These are phyloP conservation scores for Apodemia zela DNA, from an alignment of 2,888 invertebrate genomes.

Conservation along the genomic window DNA sequence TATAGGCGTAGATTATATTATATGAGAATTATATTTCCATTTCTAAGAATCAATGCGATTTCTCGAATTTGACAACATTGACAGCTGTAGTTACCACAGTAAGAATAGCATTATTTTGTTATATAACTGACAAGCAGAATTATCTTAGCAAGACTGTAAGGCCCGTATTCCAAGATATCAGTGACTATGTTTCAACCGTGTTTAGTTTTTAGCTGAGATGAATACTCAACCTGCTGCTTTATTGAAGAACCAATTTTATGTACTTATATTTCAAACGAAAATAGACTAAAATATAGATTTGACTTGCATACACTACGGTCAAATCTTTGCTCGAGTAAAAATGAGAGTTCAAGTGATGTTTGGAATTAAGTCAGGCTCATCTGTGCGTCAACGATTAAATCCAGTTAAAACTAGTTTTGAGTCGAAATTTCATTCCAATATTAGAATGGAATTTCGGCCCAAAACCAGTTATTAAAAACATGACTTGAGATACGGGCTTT, in stretches of 20 bases:
- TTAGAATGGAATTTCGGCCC: neutral
- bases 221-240: neutral
- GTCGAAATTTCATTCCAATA: neutral
- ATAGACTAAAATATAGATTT: neutral
- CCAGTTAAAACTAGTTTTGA: neutral
- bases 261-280: neutral
- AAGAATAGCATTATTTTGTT: neutral
- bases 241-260: neutral
- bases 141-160: neutral
- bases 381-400: neutral
- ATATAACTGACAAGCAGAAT: neutral
- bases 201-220: neutral
- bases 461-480: neutral
- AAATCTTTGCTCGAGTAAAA: neutral
- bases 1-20: no score
- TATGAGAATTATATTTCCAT: neutral
- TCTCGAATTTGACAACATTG: constrained; percentile 25
- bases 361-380: neutral
- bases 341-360: neutral
- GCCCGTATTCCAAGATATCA: neutral
- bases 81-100: neutral
- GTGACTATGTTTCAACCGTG: neutral
- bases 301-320: neutral
- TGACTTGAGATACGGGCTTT: neutral
- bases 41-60: neutral